A percentile compares a stretch with the other conserved stretches of the same genome.
These are phyloP conservation scores for Portevinia maculata DNA, from an alignment of 2,888 invertebrate genomes.

Conservation along the genomic window DNA sequence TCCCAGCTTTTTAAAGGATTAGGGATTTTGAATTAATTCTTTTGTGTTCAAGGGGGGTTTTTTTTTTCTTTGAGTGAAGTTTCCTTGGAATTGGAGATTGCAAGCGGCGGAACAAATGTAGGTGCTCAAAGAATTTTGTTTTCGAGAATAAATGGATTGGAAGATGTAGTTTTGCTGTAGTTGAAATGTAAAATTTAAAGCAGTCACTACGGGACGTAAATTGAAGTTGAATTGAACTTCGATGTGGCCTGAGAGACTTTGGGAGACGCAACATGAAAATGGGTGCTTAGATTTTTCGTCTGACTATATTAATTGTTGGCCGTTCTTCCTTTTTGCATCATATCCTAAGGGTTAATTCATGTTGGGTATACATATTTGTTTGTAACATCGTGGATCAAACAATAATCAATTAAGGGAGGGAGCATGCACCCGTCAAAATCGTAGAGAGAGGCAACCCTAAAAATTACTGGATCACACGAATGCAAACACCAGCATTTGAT, in stretches of 20 bases:
- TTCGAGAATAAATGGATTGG: conserved; percentile 8
- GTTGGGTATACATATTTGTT: too few species aligned
- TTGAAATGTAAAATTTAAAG: conserved; percentile 3
- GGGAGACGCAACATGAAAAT: too few species aligned
- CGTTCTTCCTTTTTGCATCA: too few species aligned
- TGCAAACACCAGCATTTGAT: too few species aligned
- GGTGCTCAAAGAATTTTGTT: conserved; percentile 16
- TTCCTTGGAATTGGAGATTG: not conserved
- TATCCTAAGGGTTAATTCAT: too few species aligned
- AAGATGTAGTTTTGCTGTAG: not conserved
- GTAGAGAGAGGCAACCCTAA: too few species aligned
- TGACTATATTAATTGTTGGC: too few species aligned
- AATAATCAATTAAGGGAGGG: too few species aligned
- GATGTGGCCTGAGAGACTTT: not conserved
- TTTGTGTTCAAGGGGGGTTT: conserved; percentile 20
- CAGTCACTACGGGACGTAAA: not conserved
- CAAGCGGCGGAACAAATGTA: not conserved
- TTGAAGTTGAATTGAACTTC: not conserved
- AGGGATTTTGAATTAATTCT: conserved; percentile 44
- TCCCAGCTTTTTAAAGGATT: conserved; percentile 17
- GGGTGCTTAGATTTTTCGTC: too few species aligned
- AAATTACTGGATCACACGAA: too few species aligned
- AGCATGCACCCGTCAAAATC: too few species aligned
- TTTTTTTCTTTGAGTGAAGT: conserved; percentile 27
- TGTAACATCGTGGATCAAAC: too few species aligned